Evolutionary conservation across 2,888 invertebrate species (phyloP).

Genomic region (Polyommatus icarus): DNA sequence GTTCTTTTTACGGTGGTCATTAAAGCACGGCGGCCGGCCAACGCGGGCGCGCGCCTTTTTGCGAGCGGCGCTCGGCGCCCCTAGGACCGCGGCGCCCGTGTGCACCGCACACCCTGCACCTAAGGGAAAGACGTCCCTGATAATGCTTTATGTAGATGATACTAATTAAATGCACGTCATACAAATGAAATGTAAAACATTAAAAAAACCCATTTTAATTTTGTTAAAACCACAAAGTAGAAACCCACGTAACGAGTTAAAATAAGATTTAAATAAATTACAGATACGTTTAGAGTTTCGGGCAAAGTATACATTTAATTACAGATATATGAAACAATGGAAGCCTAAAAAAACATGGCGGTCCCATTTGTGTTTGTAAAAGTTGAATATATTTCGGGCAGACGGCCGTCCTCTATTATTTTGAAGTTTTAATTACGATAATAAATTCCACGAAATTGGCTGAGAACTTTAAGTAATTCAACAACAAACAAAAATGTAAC

Average conservation of each 20-base stretch:
- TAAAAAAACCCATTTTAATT: neutral
- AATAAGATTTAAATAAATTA: slow-evolving; percentile 13
- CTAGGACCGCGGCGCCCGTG: no score
- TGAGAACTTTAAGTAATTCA: slow-evolving; percentile 3
- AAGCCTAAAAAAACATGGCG: slow-evolving; percentile 17
- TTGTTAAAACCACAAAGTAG: neutral
- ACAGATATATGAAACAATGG: slow-evolving; percentile 21
- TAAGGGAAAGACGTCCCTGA: no score
- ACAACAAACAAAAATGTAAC: slow-evolving; percentile 26
- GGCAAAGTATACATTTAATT: slow-evolving; percentile 15
- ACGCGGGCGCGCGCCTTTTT: no score
- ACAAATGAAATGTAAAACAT: neutral
- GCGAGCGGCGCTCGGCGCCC: no score
- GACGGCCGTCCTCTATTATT: slow-evolving; percentile 3
- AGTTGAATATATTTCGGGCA: slow-evolving; percentile 24
- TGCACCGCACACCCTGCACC: no score
- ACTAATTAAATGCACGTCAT: neutral
- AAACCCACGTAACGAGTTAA: neutral
- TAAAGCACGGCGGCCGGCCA: no score
- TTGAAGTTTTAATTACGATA: slow-evolving; percentile 31
- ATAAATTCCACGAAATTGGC: slow-evolving; percentile 10
- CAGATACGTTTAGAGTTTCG: neutral
- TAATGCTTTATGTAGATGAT: neutral
- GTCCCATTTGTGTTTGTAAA: slow-evolving; percentile 9
- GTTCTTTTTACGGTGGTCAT: no score